Evolutionary conservation across 2,888 invertebrate species (phyloP).

Genomic region (Drosophila rellima): DNA sequence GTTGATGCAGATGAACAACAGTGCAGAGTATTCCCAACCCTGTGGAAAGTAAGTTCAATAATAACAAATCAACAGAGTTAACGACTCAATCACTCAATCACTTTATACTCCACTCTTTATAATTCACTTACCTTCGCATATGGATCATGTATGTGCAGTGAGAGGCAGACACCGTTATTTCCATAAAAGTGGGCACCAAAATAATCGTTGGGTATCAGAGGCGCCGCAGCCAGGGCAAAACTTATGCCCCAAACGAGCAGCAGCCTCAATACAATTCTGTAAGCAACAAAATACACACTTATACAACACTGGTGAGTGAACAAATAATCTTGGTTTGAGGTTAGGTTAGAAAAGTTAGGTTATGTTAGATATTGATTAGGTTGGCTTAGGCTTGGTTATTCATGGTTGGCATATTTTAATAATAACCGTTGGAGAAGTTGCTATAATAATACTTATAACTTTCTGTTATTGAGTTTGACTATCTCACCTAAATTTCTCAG

Average conservation of each 20-base stretch:
- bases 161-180: conserved; percentile 88
- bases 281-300: conserved; percentile 26
- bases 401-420: no score
- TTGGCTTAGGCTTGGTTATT: no score
- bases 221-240: conserved; percentile 86
- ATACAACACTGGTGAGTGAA: neutral
- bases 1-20: conserved; percentile 87
- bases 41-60: conserved; percentile 51
- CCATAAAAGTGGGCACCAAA: conserved; percentile 88
- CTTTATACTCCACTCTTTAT: neutral
- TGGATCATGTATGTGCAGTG: conserved; percentile 88
- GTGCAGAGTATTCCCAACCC: conserved; percentile 88
- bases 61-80: neutral
- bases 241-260: conserved; percentile 87
- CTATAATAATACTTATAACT: neutral
- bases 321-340: neutral
- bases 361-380: neutral
- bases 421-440: no score
- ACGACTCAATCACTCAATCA: no score
- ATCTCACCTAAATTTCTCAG: conserved; percentile 77
- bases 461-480: neutral
- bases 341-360: neutral
- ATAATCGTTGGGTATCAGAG: conserved; percentile 86
- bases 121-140: conserved; percentile 86
- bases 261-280: conserved; percentile 86